Evolutionary conservation across 2,888 invertebrate species (phyloP).

Genomic region (Scaptomyza parva): DNA sequence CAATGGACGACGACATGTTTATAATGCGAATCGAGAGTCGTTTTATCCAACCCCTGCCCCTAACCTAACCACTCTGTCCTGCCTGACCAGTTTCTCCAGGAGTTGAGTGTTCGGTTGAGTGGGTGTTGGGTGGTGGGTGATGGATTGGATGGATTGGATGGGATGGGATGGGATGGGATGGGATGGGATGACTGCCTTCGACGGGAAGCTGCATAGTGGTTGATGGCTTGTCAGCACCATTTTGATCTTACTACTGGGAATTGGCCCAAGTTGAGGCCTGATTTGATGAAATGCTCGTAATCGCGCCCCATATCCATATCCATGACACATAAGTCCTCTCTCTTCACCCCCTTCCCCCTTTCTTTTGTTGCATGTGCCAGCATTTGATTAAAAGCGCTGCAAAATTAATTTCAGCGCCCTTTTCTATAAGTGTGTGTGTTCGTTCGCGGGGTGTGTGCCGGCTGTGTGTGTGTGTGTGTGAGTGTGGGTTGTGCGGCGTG

Average conservation of each 20-base stretch:
- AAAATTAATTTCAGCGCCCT: slow-evolving; percentile 70
- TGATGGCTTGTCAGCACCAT: slow-evolving; percentile 60
- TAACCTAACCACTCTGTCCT: not conserved
- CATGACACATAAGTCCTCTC: slow-evolving; percentile 49
- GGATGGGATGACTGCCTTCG: not conserved
- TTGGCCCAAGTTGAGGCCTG: slow-evolving; percentile 55
- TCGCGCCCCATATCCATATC: slow-evolving; percentile 62
- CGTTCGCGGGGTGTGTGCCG: not conserved
- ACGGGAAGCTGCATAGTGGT: slow-evolving; percentile 33
- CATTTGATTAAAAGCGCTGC: slow-evolving; percentile 82
- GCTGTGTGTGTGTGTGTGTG: slow-evolving; percentile 6
- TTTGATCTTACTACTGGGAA: slow-evolving; percentile 73
- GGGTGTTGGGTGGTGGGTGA: slow-evolving; percentile 11
- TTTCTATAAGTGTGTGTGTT: not conserved
- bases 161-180: slow-evolving; percentile 11
- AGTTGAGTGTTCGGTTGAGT: slow-evolving; percentile 12
- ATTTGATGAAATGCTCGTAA: slow-evolving; percentile 68
- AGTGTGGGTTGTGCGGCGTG: slow-evolving; percentile 46
- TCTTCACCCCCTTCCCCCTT: not conserved
- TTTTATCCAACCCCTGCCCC: slow-evolving; percentile 8
- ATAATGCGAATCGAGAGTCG: slow-evolving; percentile 51
- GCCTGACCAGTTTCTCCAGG: not conserved
- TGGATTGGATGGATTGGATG: slow-evolving; percentile 12
- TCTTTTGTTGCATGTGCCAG: slow-evolving; percentile 75
- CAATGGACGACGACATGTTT: slow-evolving; percentile 72